Evolutionary conservation across 2,888 invertebrate species (phyloP), one percentile per base, ranked within the genome.

Genomic region (Dendrolimus houi): DNA sequence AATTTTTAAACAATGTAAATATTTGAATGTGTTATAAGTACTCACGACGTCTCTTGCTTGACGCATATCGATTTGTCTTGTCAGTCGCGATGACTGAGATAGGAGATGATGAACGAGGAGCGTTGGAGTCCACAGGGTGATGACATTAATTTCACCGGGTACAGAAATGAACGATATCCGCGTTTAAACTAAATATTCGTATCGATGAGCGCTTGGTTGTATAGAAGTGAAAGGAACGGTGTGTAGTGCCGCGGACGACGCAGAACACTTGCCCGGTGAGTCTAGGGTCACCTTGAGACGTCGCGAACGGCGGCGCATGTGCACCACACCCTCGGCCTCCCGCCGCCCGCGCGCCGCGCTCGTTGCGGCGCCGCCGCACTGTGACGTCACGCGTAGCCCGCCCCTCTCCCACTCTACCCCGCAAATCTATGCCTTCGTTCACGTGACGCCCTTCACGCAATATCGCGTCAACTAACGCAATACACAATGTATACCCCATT

Each of bases 21-120:
- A 84, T 83, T 83, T 83, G 70, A 66, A 58, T 65, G 69, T 62
- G 65, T 70, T 65, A 68, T 83, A 54, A 55, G 55, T 66, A 90
- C 90, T 90, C 72, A 90, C 90, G 67, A 85, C 75, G 77, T 90
- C 89, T 81, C 88, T 74, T 64, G 88, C 83, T 79, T 87, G 89
- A 77, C 90, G 89, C 90, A 90, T 90, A 88, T 90, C 87, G 90
- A 87, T 87, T 85, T 71, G 83, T 82, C 85, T 84, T 83, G 86
- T 85, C 87, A 87, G 87, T 78, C 85, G 78, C 71, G 76, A 72
- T 54, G 87, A 86, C 83, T 81, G 85, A 74, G 89, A 89, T 77
- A 89, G 78, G 63, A 89, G 81, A 77, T 90, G 89, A 85, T 90
- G 87, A 77, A 88, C 81, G 85, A 90, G 82, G 67, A 89, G 79